These are phyloP conservation scores for Fulmarus glacialis DNA, from an alignment of 2,113 vertebrate species.

Conservation along the genomic window DNA sequence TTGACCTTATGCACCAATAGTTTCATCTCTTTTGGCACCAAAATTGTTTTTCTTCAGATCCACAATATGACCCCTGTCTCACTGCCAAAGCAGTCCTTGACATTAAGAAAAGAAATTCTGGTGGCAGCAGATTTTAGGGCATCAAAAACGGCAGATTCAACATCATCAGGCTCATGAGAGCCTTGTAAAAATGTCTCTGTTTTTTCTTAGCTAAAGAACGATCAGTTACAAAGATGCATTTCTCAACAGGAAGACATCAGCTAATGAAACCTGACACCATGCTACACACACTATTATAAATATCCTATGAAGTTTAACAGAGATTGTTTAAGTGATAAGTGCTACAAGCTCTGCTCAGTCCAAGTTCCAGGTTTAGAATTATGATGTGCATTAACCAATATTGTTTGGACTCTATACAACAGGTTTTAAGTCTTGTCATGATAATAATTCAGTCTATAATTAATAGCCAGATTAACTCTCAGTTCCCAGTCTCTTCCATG, in stretches of 20 bases:
- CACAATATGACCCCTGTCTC: conserved; percentile 13
- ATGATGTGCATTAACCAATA: neutral
- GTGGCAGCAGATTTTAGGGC: neutral
- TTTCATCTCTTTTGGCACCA: conserved; percentile 42
- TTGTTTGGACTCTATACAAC: neutral
- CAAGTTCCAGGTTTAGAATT: neutral
- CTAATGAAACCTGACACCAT: neutral
- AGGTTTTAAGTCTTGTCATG: neutral
- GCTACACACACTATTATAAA: neutral
- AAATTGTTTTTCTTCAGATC: conserved; percentile 23
- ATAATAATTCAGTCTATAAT: neutral
- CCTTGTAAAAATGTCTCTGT: neutral
- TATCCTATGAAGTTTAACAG: neutral
- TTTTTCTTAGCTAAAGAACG: neutral
- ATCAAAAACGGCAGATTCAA: neutral
- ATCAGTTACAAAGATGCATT: neutral
- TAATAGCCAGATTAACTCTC: neutral
- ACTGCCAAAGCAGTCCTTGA: conserved; percentile 38
- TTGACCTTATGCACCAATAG: conserved; percentile 41
- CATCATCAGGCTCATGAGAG: neutral
- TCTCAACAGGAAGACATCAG: neutral
- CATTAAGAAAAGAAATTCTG: conserved; percentile 10
- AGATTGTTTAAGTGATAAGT: neutral
- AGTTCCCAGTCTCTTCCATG: neutral
- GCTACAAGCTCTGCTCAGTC: neutral